Evolutionary conservation across 2,797 vertebrate species (phyloP).

Genomic region (Nothura maculosa): DNA sequence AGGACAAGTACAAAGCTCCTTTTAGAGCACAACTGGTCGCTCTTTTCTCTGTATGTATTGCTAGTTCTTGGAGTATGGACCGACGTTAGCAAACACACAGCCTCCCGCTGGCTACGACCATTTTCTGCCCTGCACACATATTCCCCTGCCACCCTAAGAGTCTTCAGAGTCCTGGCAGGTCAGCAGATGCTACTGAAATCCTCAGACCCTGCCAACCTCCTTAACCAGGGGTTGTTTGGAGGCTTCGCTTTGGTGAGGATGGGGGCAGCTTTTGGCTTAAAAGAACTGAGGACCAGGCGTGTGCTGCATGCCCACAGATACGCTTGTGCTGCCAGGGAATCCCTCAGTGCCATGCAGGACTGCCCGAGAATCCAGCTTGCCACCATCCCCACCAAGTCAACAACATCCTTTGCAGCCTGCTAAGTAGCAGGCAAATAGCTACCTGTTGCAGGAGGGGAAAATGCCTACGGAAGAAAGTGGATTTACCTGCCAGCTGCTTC

Average conservation of each 20-base stretch:
- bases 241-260: neutral
- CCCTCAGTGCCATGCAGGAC: neutral
- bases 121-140: neutral
- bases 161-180: neutral
- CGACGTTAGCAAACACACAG: neutral
- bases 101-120: neutral
- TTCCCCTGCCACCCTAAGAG: neutral
- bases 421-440: neutral
- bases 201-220: neutral
- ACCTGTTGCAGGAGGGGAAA: neutral
- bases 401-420: fast-evolving
- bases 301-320: neutral
- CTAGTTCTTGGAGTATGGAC: neutral
- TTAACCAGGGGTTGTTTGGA: neutral
- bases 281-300: neutral
- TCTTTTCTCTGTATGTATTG: neutral
- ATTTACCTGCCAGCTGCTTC: neutral
- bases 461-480: neutral
- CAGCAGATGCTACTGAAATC: neutral
- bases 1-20: neutral
- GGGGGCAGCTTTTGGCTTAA: neutral
- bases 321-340: neutral
- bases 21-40: neutral
- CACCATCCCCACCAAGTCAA: fast-evolving
- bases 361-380: neutral